phyloP scores from a whole-genome alignment of 2,113 vertebrate genomes.

The western clawed frog (Xenopus tropicalis) region DNA sequence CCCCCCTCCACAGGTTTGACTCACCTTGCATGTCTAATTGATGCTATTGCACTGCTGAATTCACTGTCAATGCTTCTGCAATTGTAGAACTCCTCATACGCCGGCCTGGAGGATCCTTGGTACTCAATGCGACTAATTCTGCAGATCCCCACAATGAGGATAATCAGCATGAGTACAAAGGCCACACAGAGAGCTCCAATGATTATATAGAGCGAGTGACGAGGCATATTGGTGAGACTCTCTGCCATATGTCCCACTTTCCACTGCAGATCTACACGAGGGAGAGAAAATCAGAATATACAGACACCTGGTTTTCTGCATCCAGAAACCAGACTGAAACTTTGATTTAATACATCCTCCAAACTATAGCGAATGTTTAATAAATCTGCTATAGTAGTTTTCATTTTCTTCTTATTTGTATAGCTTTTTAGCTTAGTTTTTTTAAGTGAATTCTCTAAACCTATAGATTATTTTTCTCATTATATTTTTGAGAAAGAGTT shows the following conservation, averaged over 20 bases:
- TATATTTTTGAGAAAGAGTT: too few species aligned
- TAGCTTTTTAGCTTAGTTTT: too few species aligned
- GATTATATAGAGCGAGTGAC: constrained; percentile 96
- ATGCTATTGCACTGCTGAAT: constrained; percentile 91
- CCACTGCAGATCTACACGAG: constrained; percentile 83
- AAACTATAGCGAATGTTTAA: too few species aligned
- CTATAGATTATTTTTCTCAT: too few species aligned
- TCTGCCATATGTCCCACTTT: constrained; percentile 88
- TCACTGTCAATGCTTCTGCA: constrained; percentile 97
- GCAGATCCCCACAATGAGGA: constrained; percentile 95
- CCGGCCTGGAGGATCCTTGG: constrained; percentile 91
- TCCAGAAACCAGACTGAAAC: neutral
- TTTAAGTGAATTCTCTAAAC: too few species aligned
- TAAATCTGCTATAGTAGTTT: too few species aligned
- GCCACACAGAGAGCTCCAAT: constrained; percentile 94
- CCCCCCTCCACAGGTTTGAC: constrained; percentile 31
- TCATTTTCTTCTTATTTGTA: too few species aligned
- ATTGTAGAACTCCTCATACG: constrained; percentile 98
- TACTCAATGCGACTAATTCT: constrained; percentile 98
- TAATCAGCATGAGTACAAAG: constrained; percentile 95
- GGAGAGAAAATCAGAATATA: neutral
- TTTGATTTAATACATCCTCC: too few species aligned
- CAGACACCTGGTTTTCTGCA: too few species aligned
- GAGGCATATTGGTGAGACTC: constrained; percentile 89
- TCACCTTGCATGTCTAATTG: constrained; percentile 94